A percentile compares a stretch with the other conserved stretches of the same genome.
Evolutionary conservation across 1,140 invertebrate species (phyloP).

Genomic region (Palaemon carinicauda): DNA sequence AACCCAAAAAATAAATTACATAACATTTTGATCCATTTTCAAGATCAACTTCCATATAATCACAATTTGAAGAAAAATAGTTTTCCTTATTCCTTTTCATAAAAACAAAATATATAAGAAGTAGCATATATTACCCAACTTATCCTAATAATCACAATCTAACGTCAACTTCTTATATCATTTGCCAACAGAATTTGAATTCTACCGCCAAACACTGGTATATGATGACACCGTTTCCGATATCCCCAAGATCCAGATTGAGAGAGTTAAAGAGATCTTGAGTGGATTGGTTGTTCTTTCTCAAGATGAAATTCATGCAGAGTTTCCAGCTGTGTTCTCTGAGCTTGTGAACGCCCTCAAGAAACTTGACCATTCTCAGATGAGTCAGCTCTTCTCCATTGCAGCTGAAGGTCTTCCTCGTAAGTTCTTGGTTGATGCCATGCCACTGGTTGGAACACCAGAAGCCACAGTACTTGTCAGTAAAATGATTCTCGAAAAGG

Average conservation of each 20-base stretch:
- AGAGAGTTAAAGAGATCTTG: constrained; percentile 13
- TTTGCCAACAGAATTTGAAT: constrained; percentile 14
- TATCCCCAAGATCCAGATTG: not conserved
- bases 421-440: constrained; percentile 78
- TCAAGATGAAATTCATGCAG: constrained; percentile 65
- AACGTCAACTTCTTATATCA: not conserved
- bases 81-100: too few relatives aligned
- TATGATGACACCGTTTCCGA: constrained; percentile 1
- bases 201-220: constrained; percentile 9
- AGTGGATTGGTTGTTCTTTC: constrained; percentile 2
- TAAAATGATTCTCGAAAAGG: constrained; percentile 75
- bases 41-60: too few relatives aligned
- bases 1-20: too few relatives aligned
- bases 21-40: too few relatives aligned
- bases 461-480: constrained; percentile 78
- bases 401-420: constrained; percentile 61
- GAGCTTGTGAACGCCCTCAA: constrained; percentile 62
- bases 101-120: too few relatives aligned
- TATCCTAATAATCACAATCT: not conserved
- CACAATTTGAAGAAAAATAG: too few relatives aligned
- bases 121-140: too few relatives aligned
- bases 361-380: constrained; percentile 55
- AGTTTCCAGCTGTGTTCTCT: constrained; percentile 65
- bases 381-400: constrained; percentile 40
- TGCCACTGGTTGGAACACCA: constrained; percentile 79